phyloP scores from a whole-genome alignment of 2,797 vertebrate genomes.

The Anguilla anguilla region DNA sequence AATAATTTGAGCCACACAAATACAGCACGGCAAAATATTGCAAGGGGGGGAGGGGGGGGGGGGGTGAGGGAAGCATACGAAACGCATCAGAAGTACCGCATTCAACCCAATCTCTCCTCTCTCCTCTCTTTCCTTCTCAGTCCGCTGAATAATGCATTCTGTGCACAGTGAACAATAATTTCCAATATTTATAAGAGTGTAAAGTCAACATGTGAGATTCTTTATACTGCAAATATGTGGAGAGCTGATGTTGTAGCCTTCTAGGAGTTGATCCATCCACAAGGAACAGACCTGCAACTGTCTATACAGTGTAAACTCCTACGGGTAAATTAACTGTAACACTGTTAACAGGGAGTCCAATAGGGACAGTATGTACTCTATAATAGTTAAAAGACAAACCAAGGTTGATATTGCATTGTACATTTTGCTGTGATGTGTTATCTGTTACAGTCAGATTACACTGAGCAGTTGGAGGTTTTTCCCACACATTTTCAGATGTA shows the following conservation, averaged over 20 bases:
- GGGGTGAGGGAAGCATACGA: not conserved
- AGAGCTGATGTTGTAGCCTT: not conserved
- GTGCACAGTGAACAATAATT: not conserved
- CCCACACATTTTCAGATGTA: not conserved
- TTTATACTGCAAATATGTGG: not conserved
- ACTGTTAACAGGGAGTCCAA: not conserved
- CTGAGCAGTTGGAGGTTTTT: not conserved
- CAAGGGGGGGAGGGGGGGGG: not conserved
- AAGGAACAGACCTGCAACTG: not conserved
- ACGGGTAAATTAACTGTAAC: not conserved
- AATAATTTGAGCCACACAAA: constrained; percentile 13
- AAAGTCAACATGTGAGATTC: not conserved
- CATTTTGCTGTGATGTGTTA: not conserved
- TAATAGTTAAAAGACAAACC: not conserved
- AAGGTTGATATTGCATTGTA: not conserved
- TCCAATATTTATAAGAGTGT: constrained; percentile 7
- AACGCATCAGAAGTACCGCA: not conserved
- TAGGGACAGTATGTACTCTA: not conserved
- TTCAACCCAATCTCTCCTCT: not conserved
- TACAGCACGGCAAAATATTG: not conserved
- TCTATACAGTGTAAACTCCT: not conserved
- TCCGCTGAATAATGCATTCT: constrained; percentile 1
- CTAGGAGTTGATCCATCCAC: not conserved
- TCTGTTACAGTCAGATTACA: not conserved
- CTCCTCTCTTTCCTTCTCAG: constrained; percentile 1